A percentile compares a stretch with the other conserved stretches of the same genome.
Evolutionary conservation across 2,888 invertebrate species (phyloP).

Genomic region (Athalia circularis): DNA sequence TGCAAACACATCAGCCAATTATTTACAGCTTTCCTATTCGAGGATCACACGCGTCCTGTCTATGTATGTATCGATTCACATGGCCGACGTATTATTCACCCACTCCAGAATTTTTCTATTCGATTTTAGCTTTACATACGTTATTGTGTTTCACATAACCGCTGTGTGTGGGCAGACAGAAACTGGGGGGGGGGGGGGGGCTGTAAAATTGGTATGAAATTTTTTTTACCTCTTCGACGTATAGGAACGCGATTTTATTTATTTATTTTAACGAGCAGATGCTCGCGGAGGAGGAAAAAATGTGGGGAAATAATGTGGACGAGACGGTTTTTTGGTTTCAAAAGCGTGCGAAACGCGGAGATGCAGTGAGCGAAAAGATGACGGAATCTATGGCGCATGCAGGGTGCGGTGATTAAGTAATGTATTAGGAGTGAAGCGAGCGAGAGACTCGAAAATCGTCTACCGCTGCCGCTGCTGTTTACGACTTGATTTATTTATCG

Average conservation of each 20-base stretch:
- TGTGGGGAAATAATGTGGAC: no score
- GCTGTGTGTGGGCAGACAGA: no score
- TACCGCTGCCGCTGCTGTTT: conserved; percentile 59
- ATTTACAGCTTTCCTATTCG: conserved; percentile 62
- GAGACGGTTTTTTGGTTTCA: not conserved
- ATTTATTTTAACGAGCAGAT: no score
- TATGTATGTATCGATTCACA: not conserved
- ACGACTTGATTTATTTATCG: conserved; percentile 73
- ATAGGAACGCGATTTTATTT: no score
- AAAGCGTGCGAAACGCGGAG: conserved; percentile 16
- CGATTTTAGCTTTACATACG: conserved; percentile 33
- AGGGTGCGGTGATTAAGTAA: conserved; percentile 30
- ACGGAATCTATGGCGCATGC: conserved; percentile 20
- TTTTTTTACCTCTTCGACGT: no score
- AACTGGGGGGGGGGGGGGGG: no score
- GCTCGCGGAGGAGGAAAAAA: no score
- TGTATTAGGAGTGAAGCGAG: conserved; percentile 1
- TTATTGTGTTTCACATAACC: conserved; percentile 20
- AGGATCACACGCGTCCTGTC: conserved; percentile 60
- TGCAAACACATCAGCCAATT: conserved; percentile 65
- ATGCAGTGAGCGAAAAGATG: conserved; percentile 16
- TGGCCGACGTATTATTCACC: not conserved
- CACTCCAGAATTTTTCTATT: not conserved
- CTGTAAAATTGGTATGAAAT: no score
- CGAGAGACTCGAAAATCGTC: conserved; percentile 43